Base-by-base conservation (phyloP, 2,888 invertebrate species). In the Mesorhabditis spiculigera region DNA sequence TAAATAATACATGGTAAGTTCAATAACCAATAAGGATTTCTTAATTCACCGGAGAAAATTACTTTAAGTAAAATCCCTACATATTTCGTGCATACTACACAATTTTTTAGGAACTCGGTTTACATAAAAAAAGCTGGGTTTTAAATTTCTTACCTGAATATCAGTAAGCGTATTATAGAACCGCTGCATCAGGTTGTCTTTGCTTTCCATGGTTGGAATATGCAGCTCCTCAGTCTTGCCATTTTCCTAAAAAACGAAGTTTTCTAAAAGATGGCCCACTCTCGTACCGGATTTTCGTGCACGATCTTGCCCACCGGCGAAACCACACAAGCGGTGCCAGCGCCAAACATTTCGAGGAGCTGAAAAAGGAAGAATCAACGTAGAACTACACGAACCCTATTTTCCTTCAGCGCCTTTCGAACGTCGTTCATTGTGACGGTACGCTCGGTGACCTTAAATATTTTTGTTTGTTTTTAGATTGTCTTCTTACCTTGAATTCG, bases 311-410 rank as follows among this genome's bases (percentile, higher is more conserved):
- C 91, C 69, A 98, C 91, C 0, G 98, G 97, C 83, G 93, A 93
- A 28, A 99, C 92, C 66, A 95, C 90, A 81, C 94, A 94, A n/a
- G 98, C 98, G 43, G 98, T 98, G 70, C 98, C 98, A n/a, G 94
- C 91, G 71, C 97, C 98, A 87, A 98, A 99, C 87, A 97, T 90
- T 88, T 98, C 98, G 79, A 94, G 87, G 78, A 98, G 87, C 95
- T 96, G 88, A 0, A 89, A n/a, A 72, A 61, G 58, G 66, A 65
- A 65, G 4, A 8, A 43, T 13, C 43, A 16, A 16, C 41, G 43
- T 65, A 28, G 8, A 50, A 50, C 28, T 28, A 13, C 16, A 89
- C 91, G 90, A 89, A 95, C 95, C 88, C 93, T 90, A 80, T 92
- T 92, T 87, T 93, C 90, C 69, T 91, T 90, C 71, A 92, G 89